Evolutionary conservation across 2,888 invertebrate genomes (phyloP).

Genomic region (Allacma fusca): DNA sequence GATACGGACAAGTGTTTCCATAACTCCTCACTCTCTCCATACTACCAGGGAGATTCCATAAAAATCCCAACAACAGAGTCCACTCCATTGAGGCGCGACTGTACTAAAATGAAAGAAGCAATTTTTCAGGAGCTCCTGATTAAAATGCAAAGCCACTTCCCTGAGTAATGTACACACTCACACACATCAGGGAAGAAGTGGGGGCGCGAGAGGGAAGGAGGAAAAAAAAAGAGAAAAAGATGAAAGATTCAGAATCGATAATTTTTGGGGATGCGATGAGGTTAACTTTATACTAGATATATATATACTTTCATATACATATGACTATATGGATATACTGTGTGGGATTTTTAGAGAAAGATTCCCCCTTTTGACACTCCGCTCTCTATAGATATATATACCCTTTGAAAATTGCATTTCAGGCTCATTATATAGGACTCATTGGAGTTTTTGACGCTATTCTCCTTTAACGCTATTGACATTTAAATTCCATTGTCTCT

Average conservation of each 20-base stretch:
- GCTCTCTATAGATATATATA: no score
- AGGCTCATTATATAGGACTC: no score
- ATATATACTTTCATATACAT: neutral
- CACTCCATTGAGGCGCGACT: no score
- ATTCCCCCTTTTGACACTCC: no score
- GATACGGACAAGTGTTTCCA: no score
- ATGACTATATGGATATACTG: no score
- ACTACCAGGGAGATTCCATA: no score
- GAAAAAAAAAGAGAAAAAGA: slow-evolving; percentile 20
- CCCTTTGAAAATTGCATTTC: no score
- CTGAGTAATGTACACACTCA: slow-evolving; percentile 3
- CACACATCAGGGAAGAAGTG: neutral
- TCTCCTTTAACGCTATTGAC: slow-evolving; percentile 29
- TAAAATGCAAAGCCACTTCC: slow-evolving; percentile 40
- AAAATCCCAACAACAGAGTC: no score
- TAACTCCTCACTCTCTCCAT: no score
- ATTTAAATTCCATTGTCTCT: slow-evolving; percentile 37
- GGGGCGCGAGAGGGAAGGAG: neutral
- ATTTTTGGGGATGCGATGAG: slow-evolving; percentile 32
- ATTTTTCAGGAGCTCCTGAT: slow-evolving; percentile 9
- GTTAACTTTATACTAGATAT: neutral
- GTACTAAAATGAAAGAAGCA: no score
- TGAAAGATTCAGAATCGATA: slow-evolving; percentile 40
- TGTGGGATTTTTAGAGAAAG: no score
- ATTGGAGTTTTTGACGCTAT: neutral